These are phyloP conservation scores for Oncorhynchus gorbuscha DNA, from an alignment of 2,113 vertebrate genomes.

Conservation along the genomic window DNA sequence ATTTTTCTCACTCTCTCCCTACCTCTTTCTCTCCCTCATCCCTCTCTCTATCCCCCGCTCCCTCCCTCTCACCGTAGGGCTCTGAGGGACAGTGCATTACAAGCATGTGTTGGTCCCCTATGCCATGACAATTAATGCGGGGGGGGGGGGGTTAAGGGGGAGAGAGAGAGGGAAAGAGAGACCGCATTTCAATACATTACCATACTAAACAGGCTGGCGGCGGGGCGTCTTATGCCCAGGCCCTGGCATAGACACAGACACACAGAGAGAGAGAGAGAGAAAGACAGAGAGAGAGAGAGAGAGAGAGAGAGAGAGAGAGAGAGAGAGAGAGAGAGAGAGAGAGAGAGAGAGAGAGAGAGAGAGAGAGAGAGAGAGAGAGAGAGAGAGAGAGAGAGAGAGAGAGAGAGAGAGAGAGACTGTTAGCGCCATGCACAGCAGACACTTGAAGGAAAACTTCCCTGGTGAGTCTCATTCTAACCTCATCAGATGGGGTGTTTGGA, in stretches of 20 bases:
- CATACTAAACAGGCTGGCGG: conserved; percentile 63
- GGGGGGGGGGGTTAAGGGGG: no score
- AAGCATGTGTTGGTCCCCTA: conserved; percentile 54
- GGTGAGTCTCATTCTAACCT: conserved; percentile 33
- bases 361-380: no score
- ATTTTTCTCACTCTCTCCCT: conserved; percentile 13
- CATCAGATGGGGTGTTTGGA: conserved; percentile 46
- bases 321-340: no score
- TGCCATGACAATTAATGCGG: conserved; percentile 67
- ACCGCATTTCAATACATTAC: conserved; percentile 68
- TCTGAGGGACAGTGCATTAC: conserved; percentile 68
- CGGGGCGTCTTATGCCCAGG: background rate
- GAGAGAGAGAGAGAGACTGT: background rate
- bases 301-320: no score
- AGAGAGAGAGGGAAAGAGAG: conserved; percentile 16
- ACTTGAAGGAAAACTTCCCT: conserved; percentile 55
- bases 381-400: no score
- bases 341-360: no score
- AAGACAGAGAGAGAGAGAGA: no score
- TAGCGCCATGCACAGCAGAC: conserved; percentile 52
- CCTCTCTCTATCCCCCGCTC: conserved; percentile 29
- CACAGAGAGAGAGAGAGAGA: no score
- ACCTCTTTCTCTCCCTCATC: conserved; percentile 2
- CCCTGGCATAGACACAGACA: conserved; percentile 13
- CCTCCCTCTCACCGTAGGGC: conserved; percentile 48